Percentiles rank a stretch among this genome's conserved stretches.
Evolutionary conservation across 2,797 vertebrate species (phyloP).

Genomic region (Valencia hispanica): DNA sequence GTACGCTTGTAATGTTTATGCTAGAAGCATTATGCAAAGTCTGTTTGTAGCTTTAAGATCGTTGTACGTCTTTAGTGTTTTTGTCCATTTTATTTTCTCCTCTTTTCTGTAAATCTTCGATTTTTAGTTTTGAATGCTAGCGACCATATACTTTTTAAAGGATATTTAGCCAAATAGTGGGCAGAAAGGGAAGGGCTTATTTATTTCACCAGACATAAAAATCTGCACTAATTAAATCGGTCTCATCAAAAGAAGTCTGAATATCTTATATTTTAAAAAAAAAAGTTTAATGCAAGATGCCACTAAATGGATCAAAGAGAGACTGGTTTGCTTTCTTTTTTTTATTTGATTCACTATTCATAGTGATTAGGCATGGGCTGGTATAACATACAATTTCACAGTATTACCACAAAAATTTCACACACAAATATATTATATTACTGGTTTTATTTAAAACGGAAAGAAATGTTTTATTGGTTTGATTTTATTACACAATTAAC

Average conservation of each 20-base stretch:
- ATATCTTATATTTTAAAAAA: slow-evolving; percentile 29
- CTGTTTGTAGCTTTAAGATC: slow-evolving; percentile 78
- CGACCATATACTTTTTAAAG: slow-evolving; percentile 58
- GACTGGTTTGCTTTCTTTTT: slow-evolving; percentile 8
- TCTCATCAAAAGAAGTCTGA: slow-evolving; percentile 1
- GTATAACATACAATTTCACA: neutral
- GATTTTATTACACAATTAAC: neutral
- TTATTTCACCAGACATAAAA: slow-evolving; percentile 67
- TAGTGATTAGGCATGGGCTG: slow-evolving; percentile 10
- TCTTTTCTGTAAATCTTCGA: slow-evolving; percentile 48
- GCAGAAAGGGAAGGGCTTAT: slow-evolving; percentile 71
- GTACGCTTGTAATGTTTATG: slow-evolving; percentile 73
- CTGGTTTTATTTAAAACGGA: neutral
- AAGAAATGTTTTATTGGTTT: neutral
- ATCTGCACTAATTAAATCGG: slow-evolving; percentile 41
- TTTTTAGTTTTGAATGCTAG: slow-evolving; percentile 59
- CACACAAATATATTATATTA: neutral
- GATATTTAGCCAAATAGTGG: slow-evolving; percentile 67
- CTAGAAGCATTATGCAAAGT: slow-evolving; percentile 81
- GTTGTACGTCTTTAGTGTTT: slow-evolving; percentile 48
- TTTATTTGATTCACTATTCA: slow-evolving; percentile 33
- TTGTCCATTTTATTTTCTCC: neutral
- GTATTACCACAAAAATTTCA: neutral
- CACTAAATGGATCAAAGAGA: slow-evolving; percentile 38
- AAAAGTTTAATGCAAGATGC: slow-evolving; percentile 42